Evolutionary conservation across 2,113 vertebrate genomes (phyloP).

Genomic region (Dascyllus trimaculatus): DNA sequence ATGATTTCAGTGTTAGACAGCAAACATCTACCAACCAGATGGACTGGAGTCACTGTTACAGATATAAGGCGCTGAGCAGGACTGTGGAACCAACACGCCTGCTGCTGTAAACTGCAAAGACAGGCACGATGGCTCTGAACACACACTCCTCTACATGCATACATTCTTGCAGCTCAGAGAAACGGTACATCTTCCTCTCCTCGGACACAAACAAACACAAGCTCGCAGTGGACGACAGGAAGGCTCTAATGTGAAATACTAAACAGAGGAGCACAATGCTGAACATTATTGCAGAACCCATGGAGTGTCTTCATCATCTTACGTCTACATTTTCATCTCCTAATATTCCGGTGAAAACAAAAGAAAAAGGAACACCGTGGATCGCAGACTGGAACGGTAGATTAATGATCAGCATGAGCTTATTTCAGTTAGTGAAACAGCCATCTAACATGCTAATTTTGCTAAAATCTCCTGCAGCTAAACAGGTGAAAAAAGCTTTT

Average conservation of each 20-base stretch:
- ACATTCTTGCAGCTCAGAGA: constrained; percentile 22
- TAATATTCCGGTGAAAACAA: constrained; percentile 2
- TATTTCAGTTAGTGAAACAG: not conserved
- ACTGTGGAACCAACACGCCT: constrained; percentile 22
- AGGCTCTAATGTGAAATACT: constrained; percentile 22
- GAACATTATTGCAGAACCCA: constrained; percentile 4
- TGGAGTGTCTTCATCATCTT: not conserved
- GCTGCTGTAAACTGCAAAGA: not conserved
- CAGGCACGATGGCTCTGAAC: constrained; percentile 43
- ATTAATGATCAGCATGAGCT: not conserved
- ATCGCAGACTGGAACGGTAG: not conserved
- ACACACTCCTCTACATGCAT: constrained; percentile 25
- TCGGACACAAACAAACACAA: not conserved
- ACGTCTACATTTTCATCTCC: not conserved
- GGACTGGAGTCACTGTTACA: not conserved
- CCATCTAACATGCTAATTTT: no score
- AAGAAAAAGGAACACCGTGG: not conserved
- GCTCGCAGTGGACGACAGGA: not conserved
- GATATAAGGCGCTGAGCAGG: not conserved
- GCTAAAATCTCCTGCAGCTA: no score
- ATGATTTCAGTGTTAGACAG: constrained; percentile 1
- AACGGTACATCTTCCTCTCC: constrained; percentile 15
- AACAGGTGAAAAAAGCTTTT: no score
- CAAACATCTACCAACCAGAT: constrained; percentile 6
- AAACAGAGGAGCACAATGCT: constrained; percentile 43